Base-by-base conservation (phyloP, 1,140 invertebrate species). In the Drosophila littoralis region DNA sequence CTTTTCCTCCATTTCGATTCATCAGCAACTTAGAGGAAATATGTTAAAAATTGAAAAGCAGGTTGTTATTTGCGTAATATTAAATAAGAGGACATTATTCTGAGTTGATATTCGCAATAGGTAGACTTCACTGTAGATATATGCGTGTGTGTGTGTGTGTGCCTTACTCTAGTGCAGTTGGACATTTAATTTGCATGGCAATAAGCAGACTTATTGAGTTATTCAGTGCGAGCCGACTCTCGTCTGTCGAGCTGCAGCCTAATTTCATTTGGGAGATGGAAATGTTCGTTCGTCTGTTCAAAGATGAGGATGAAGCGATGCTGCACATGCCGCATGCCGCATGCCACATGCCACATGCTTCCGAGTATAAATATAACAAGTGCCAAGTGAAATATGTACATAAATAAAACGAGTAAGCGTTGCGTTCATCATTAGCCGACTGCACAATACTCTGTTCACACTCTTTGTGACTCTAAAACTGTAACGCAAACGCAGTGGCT, bases 351-450 rank as follows among this genome's bases (percentile, higher is more conserved):
- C 54, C 50, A 59, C 66, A 75, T 70, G 72, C 66, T 65, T 67
- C 46, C 55, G 60, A 71, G 83, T 88, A 88, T 86, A 86, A 86
- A 86, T 86, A 86, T 86, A 86, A 86, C 83, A 86, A 86, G 83
- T 88, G 83, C 84, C 84, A 88, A 86, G 60, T 79, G 79, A 88
- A 88, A 83, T 88, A 80, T 88, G 83, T 80, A 89, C 84, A 88
- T 88, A 86, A 72, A 88, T 86, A 86, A 82, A 77, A 73, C 57
- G 46, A 22, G 52, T 10, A 55, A 55, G 15, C 38, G n/a, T 32
- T 52, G 1, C 33, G 13, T 42, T 42, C 38, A 6, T n/a, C n/a
- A 12, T 17, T 8, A 17, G 7, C 1, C 32, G 51, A 54, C 51
- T 17, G 9, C 2, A 5, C 33, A 54, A 54, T 54, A 54, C 51